These are phyloP conservation scores for Triplophysa rosa DNA, from an alignment of 2,113 vertebrate genomes.

Conservation along the genomic window DNA sequence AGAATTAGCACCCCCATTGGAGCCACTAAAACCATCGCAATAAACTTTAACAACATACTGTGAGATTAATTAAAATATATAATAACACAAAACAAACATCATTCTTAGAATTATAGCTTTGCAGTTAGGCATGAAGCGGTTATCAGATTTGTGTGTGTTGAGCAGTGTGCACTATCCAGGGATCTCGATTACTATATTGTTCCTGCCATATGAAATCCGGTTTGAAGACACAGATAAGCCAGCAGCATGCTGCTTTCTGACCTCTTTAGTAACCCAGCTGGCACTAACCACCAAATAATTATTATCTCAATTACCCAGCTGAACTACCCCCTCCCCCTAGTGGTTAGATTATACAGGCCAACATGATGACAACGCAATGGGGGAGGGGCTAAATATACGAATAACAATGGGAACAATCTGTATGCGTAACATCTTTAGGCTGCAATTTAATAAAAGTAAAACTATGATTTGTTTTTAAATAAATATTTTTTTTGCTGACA, in stretches of 20 bases:
- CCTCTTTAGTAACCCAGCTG: constrained; percentile 77
- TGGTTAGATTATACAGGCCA: constrained; percentile 36
- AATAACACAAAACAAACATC: background rate
- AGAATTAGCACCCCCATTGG: constrained; percentile 30
- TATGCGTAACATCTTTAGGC: background rate
- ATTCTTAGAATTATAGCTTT: background rate
- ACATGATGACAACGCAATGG: constrained; percentile 11
- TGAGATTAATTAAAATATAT: constrained; percentile 2
- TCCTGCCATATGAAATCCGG: constrained; percentile 73
- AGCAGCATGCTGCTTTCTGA: constrained; percentile 73
- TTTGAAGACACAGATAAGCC: constrained; percentile 69
- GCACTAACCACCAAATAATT: constrained; percentile 75
- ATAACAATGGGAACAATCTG: constrained; percentile 36
- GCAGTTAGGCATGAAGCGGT: background rate
- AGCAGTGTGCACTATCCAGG: constrained; percentile 55
- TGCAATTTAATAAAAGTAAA: too few species aligned
- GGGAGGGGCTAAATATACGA: constrained; percentile 37
- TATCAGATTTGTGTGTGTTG: background rate
- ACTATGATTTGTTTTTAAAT: too few species aligned
- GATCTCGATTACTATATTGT: constrained; percentile 64
- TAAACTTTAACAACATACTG: constrained; percentile 18
- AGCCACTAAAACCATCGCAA: constrained; percentile 13
- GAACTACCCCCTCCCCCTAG: constrained; percentile 55
- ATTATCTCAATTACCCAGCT: constrained; percentile 73
- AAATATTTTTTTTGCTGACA: too few species aligned